phyloP scores from a whole-genome alignment of 2,113 vertebrate genomes.

The Cichladusa arquata region DNA sequence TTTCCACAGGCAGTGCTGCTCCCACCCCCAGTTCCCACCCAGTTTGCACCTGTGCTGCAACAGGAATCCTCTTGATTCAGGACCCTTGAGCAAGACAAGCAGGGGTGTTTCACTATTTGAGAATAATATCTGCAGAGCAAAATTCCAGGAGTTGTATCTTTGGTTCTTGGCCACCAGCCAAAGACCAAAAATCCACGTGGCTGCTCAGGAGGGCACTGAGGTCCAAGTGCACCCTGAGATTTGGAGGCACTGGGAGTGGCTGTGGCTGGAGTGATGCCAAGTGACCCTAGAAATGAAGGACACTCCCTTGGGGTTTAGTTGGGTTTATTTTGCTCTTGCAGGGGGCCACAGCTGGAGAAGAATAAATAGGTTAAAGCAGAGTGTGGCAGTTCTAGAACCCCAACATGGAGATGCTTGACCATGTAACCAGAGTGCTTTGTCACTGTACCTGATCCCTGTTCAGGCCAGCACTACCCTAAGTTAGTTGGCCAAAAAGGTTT shows the following conservation, averaged over 20 bases:
- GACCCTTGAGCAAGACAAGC: not conserved
- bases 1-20: not conserved
- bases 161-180: not conserved
- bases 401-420: not conserved
- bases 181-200: not conserved
- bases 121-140: not conserved
- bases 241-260: not conserved
- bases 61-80: not conserved
- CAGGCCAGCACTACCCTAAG: conserved; percentile 14
- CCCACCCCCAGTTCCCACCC: not conserved
- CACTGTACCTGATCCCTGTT: not conserved
- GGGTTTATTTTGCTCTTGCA: conserved; percentile 58
- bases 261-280: not conserved
- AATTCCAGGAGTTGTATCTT: not conserved
- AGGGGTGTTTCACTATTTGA: not conserved
- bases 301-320: not conserved
- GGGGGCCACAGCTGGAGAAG: conserved; percentile 21
- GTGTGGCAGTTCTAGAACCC: not conserved
- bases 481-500: conserved; percentile 29
- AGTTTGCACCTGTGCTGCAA: rapidly evolving
- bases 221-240: not conserved
- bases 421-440: not conserved
- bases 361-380: conserved; percentile 62
- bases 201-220: not conserved
- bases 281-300: conserved; percentile 5